Base-by-base conservation (phyloP, 2,888 invertebrate genomes). In the Lasioglossum morio region DNA sequence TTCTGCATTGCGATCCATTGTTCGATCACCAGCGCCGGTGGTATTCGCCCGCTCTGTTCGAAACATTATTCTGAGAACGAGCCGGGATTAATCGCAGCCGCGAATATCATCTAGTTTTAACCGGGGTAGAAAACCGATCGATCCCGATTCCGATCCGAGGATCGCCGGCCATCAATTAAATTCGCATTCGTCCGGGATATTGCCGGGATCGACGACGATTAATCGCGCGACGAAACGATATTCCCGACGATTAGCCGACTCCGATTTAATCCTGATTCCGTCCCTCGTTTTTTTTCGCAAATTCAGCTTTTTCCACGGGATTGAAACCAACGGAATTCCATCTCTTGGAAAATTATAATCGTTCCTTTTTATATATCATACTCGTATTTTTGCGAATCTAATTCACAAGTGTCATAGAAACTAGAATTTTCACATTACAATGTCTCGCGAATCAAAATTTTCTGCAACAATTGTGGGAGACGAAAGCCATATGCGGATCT, bases 1-100 rank as follows among this genome's bases (percentile, higher is more conserved):
- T 86, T 81, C 88, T 75, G 77, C 82, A 60, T 72, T 70, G 63
- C 81, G 72, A 77, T 74, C 81, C 84, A 86, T 90, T 89, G 90
- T 89, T 86, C 84, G 88, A 78, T 79, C 81, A 69, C 63, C 48
- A 53, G 23, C 70, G 43, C n/a, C 60, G 27, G 12, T 27, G 72
- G 66, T 63, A 60, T 83, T 81, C 87, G 73, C 70, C 76, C 53
- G 72, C 48, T 53, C 53, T 53, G 48, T 60, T 60, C 69, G 79
- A 69, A 84, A 83, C 84, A 84, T 81, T 76, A 81, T 85, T 46
- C 63, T 34, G 74, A 60, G 37, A 37, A 23, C 37, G 34, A n/a
- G 23, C 12, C 37, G 66, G 75, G 81, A 86, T 85, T 85, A 85
- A 86, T 76, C 76, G 72, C 37, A 37, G 23, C 46, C 57, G 75